Evolutionary conservation across 2,888 invertebrate species (phyloP).

Genomic region (Hirtodrosophila confusa): DNA sequence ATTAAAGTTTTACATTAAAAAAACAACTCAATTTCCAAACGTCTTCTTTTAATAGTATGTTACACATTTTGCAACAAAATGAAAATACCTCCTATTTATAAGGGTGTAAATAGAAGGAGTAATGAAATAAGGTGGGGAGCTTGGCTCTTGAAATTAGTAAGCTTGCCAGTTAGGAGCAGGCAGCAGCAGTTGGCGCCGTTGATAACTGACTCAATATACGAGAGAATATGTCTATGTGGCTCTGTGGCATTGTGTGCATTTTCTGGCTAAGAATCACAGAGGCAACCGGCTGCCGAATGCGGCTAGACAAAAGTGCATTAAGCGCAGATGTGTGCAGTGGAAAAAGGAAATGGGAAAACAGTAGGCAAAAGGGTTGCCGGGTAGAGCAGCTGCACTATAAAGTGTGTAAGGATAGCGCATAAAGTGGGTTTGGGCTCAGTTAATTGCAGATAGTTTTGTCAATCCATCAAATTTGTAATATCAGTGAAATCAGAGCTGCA

Average conservation of each 20-base stretch:
- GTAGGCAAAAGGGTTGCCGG: conserved; percentile 32
- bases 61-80: no score
- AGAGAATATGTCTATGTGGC: conserved; percentile 3
- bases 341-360: conserved; percentile 1
- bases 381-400: conserved; percentile 27
- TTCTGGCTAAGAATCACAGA: conserved; percentile 22
- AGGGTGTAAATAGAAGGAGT: no score
- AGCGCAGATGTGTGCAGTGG: conserved; percentile 44
- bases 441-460: conserved; percentile 21
- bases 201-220: conserved; percentile 48
- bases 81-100: no score
- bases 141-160: conserved; percentile 60
- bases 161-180: conserved; percentile 52
- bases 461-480: neutral
- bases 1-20: no score
- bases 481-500: neutral
- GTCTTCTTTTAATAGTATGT: no score
- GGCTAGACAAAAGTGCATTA: conserved; percentile 62
- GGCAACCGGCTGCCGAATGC: conserved; percentile 8
- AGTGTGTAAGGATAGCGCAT: neutral
- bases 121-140: no score
- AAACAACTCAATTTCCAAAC: no score
- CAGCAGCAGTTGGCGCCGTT: conserved; percentile 52
- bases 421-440: conserved; percentile 2
- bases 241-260: conserved; percentile 11